Evolutionary conservation across 2,797 vertebrate species (phyloP).

Genomic region (Hippopotamyrus pictus): DNA sequence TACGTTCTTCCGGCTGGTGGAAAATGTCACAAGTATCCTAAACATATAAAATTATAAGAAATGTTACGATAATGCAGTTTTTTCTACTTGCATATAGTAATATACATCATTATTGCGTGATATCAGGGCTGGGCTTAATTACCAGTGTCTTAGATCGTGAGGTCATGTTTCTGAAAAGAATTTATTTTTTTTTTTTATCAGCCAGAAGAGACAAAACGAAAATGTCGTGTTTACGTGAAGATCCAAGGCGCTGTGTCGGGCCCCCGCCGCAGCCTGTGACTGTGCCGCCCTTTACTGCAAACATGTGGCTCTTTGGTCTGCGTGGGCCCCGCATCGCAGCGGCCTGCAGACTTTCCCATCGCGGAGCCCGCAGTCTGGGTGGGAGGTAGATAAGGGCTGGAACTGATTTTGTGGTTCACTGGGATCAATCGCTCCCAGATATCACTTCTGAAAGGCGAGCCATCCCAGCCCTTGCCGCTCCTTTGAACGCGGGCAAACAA

Average conservation of each 20-base stretch:
- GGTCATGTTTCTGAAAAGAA: neutral
- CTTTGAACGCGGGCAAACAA: neutral
- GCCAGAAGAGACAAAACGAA: neutral
- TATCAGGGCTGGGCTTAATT: neutral
- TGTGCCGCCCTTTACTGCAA: neutral
- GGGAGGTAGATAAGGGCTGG: constrained; percentile 29
- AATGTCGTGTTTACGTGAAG: neutral
- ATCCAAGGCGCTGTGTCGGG: neutral
- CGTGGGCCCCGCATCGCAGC: neutral
- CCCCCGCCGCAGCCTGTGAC: neutral
- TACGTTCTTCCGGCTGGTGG: neutral
- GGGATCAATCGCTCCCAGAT: constrained; percentile 27
- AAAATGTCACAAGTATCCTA: neutral
- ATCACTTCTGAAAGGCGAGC: constrained; percentile 9
- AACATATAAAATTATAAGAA: neutral
- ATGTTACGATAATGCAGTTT: neutral
- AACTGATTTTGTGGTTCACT: constrained; percentile 30
- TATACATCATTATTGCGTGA: neutral
- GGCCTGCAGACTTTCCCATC: constrained; percentile 18
- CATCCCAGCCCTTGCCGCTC: neutral
- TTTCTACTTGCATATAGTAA: neutral
- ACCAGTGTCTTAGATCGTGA: neutral
- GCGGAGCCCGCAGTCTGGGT: constrained; percentile 23
- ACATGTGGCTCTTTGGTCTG: constrained; percentile 14
- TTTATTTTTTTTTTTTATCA: constrained; percentile 3